These are phyloP conservation scores for Aporrectodea caliginosa DNA, from an alignment of 1,140 invertebrate genomes.

Conservation along the genomic window DNA sequence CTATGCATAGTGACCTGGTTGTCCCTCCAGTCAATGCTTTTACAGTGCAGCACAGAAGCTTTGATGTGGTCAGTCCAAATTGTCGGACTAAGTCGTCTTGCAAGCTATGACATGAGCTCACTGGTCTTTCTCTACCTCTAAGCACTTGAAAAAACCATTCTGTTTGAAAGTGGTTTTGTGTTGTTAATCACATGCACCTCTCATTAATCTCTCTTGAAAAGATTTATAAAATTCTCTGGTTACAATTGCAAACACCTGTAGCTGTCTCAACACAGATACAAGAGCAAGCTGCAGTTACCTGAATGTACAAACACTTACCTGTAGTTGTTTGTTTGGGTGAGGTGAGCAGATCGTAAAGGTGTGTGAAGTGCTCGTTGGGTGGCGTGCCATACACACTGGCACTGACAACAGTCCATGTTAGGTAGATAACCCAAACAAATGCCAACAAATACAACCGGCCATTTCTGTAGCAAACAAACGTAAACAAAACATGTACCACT, in stretches of 20 bases:
- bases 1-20: no score
- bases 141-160: no score
- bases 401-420: background rate
- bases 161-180: no score
- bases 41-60: no score
- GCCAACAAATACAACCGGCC: background rate
- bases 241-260: background rate
- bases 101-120: no score
- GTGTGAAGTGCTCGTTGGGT: background rate
- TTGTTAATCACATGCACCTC: background rate
- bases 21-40: no score
- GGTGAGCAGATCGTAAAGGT: background rate
- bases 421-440: background rate
- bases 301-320: background rate
- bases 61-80: no score
- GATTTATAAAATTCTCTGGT: background rate
- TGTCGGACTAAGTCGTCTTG: no score
- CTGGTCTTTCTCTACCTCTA: no score
- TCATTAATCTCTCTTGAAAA: background rate
- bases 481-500: background rate
- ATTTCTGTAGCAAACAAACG: no score
- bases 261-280: background rate
- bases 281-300: no score
- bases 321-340: background rate
- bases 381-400: background rate